A percentile compares a stretch with the other conserved stretches of the same genome.
phyloP scores from a whole-genome alignment of 2,113 vertebrate species.

The human region GRCh38 chr11:109175001-109175500 shows the following conservation, averaged over 20 bases:
- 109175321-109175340: neutral
- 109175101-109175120: neutral
- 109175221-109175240: conserved; percentile 22
- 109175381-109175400: neutral
- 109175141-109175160: neutral
- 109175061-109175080: neutral
- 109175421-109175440: neutral
- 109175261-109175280: neutral
- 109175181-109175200: neutral
- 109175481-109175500: neutral
- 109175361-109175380: neutral
- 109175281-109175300: neutral
- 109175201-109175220: neutral
- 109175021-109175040: neutral
- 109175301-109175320: neutral
- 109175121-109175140: neutral
- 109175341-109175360: neutral
- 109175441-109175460: neutral
- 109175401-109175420: neutral
- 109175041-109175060: neutral
- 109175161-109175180: neutral
- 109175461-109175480: neutral
- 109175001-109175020: neutral
- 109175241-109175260: neutral
- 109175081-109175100: neutral